A percentile compares a stretch with the other conserved stretches of the same genome.
phyloP scores from a whole-genome alignment of 2,797 vertebrate genomes.

The Megalops cyprinoides region DNA sequence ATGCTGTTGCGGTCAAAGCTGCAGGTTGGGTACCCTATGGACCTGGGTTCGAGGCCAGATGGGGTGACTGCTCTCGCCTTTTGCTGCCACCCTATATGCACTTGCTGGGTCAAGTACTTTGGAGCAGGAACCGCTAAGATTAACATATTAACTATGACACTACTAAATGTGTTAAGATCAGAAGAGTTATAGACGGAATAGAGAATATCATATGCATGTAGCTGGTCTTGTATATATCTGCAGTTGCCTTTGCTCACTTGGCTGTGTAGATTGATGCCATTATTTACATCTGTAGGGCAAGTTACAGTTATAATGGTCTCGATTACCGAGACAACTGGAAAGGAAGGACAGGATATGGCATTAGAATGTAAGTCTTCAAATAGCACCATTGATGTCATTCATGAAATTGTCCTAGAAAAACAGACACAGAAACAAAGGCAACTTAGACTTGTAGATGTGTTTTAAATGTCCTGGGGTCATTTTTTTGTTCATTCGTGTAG shows the following conservation, averaged over 20 bases:
- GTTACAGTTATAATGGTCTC: background rate
- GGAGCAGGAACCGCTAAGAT: background rate
- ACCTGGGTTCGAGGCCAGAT: too few relatives aligned
- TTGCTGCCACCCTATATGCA: too few relatives aligned
- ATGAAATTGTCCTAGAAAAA: background rate
- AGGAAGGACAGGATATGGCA: background rate
- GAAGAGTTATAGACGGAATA: too few relatives aligned
- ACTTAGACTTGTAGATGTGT: background rate
- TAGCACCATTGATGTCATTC: background rate
- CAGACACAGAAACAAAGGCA: background rate
- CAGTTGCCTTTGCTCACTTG: background rate
- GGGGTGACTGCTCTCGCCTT: too few relatives aligned
- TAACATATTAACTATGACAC: too few relatives aligned
- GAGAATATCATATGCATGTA: background rate
- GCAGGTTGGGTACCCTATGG: too few relatives aligned
- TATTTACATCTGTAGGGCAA: background rate
- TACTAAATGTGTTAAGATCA: too few relatives aligned
- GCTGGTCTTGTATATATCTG: background rate
- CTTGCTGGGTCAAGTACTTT: too few relatives aligned
- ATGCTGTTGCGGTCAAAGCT: too few relatives aligned
- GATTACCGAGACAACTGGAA: background rate
- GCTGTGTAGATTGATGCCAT: background rate
- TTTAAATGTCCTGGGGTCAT: background rate
- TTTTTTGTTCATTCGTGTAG: background rate
- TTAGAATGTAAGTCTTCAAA: background rate